Evolutionary conservation across 2,797 vertebrate species (phyloP).

Genomic region (Pelodytes ibericus): DNA sequence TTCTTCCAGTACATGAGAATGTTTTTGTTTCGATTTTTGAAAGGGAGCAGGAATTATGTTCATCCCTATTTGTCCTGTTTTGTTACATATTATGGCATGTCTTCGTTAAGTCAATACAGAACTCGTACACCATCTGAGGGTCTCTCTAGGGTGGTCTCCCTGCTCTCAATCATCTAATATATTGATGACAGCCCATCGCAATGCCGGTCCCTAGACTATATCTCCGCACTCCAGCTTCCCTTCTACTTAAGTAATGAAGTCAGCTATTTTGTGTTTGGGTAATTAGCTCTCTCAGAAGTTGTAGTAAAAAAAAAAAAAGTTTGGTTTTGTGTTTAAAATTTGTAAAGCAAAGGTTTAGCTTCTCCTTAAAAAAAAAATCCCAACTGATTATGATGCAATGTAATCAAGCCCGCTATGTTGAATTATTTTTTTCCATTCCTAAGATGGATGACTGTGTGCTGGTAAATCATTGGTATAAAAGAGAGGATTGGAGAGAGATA

Average conservation of each 20-base stretch:
- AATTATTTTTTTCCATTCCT: neutral
- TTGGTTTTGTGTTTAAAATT: conserved; percentile 17
- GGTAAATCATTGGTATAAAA: neutral
- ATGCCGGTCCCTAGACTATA: conserved; percentile 25
- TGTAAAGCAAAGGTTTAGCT: conserved; percentile 17
- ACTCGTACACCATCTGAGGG: neutral
- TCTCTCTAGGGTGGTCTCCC: conserved; percentile 42
- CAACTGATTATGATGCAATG: conserved; percentile 25
- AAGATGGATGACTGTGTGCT: conserved; percentile 16
- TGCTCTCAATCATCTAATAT: neutral
- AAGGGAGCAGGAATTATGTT: conserved; percentile 3
- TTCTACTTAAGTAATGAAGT: conserved; percentile 6
- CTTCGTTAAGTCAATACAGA: conserved; percentile 25
- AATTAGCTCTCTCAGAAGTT: conserved; percentile 27
- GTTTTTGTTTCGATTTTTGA: conserved; percentile 27
- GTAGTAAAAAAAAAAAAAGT: conserved; percentile 29
- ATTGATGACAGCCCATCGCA: conserved; percentile 35
- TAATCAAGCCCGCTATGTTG: conserved; percentile 1
- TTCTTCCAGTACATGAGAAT: conserved; percentile 22
- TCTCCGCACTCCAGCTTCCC: neutral
- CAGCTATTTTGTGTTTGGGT: neutral
- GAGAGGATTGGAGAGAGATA: too few relatives aligned
- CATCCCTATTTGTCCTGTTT: conserved; percentile 3
- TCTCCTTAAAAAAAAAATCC: conserved; percentile 19
- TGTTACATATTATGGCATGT: conserved; percentile 9